phyloP scores from a whole-genome alignment of 1,140 invertebrate genomes.

The Dreissena rostriformis region DNA sequence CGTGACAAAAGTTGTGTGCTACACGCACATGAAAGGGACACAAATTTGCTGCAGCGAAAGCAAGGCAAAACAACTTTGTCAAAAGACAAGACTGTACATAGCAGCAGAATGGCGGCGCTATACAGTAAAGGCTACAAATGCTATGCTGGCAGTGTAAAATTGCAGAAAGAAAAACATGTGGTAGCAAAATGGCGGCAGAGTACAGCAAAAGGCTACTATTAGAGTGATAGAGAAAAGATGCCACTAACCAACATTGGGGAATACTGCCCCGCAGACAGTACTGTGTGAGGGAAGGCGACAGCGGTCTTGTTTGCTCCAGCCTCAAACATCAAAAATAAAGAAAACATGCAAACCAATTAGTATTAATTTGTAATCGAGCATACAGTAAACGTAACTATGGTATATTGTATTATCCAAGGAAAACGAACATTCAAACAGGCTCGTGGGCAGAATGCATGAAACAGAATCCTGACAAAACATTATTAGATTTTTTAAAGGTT shows the following conservation, averaged over 20 bases:
- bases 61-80: too few relatives aligned
- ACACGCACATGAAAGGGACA: too few relatives aligned
- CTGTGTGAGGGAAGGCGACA: conserved; percentile 88
- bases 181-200: conserved; percentile 28
- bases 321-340: conserved; percentile 75
- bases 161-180: neutral
- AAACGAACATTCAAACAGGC: too few relatives aligned
- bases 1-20: too few relatives aligned
- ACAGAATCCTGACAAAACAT: too few relatives aligned
- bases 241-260: conserved; percentile 75
- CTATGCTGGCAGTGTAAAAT: neutral
- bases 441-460: too few relatives aligned
- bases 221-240: conserved; percentile 59
- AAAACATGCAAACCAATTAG: conserved; percentile 78
- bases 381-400: neutral
- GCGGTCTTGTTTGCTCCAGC: conserved; percentile 65
- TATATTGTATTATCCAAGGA: neutral
- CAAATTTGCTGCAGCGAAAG: too few relatives aligned
- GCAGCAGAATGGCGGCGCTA: too few relatives aligned
- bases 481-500: too few relatives aligned
- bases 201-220: neutral
- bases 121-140: too few relatives aligned
- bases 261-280: conserved; percentile 67
- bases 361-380: conserved; percentile 44
- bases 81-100: too few relatives aligned